A percentile compares a stretch with the other conserved stretches of the same genome.
These are phyloP conservation scores for Nudaria mundana DNA, from an alignment of 2,888 invertebrate species.

Conservation along the genomic window DNA sequence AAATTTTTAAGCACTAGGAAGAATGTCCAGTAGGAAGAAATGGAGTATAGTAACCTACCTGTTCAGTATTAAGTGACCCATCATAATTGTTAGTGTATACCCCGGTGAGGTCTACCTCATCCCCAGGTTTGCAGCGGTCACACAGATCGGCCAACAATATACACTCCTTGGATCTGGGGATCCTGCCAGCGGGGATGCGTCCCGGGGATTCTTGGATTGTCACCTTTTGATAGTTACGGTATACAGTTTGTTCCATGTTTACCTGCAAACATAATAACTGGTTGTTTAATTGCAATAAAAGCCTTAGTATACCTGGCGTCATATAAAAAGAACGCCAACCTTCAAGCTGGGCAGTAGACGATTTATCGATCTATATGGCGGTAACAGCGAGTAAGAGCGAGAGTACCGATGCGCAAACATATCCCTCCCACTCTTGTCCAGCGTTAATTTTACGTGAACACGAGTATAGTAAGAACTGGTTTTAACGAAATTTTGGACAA, in stretches of 20 bases:
- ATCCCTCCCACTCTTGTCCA: too few relatives aligned
- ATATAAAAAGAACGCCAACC: too few relatives aligned
- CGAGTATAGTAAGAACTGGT: background rate
- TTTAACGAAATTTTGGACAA: too few relatives aligned
- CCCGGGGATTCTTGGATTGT: slow-evolving; percentile 99
- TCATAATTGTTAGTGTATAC: slow-evolving; percentile 99
- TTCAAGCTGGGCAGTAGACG: too few relatives aligned
- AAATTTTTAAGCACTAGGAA: too few relatives aligned
- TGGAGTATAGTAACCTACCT: too few relatives aligned
- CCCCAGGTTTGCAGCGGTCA: slow-evolving; percentile 98
- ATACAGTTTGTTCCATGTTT: slow-evolving; percentile 99
- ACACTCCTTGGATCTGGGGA: slow-evolving; percentile 98
- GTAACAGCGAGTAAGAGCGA: too few relatives aligned
- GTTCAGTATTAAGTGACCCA: slow-evolving; percentile 96
- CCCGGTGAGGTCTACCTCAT: slow-evolving; percentile 97
- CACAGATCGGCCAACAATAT: slow-evolving; percentile 96
- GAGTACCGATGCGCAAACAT: too few relatives aligned
- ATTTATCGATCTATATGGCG: too few relatives aligned
- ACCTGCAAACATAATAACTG: slow-evolving; percentile 83
- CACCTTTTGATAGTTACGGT: slow-evolving; percentile 98
- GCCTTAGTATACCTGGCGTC: background rate
- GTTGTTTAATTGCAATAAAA: too few relatives aligned
- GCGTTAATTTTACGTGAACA: too few relatives aligned
- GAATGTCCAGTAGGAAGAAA: too few relatives aligned
- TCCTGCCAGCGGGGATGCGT: slow-evolving; percentile 97